These are phyloP conservation scores for Zoroaster sp. DNA, from an alignment of 53 echinoderm and acorn worm species.

Conservation along the genomic window DNA sequence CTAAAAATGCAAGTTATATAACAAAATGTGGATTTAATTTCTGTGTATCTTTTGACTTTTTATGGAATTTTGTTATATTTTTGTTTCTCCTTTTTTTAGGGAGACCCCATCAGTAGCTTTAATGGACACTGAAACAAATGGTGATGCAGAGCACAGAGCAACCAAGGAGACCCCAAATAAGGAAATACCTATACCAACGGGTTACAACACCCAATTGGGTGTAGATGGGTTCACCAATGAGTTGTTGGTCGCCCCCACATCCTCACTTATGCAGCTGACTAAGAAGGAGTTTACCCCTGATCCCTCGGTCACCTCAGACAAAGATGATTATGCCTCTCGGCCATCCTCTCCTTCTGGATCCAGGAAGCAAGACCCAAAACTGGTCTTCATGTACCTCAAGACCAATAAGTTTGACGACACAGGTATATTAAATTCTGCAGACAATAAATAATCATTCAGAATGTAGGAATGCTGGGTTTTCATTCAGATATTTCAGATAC, in stretches of 20 bases:
- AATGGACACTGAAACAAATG: neutral
- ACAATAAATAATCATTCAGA: too few species aligned
- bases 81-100: neutral
- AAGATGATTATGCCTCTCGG: neutral
- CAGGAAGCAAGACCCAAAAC: slow-evolving; percentile 52
- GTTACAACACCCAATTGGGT: neutral
- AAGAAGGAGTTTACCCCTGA: slow-evolving; percentile 82
- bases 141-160: neutral
- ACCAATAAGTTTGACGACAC: slow-evolving; percentile 88
- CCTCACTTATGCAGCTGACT: slow-evolving; percentile 72
- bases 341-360: slow-evolving; percentile 66
- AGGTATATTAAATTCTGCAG: too few species aligned
- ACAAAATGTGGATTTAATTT: too few species aligned
- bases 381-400: slow-evolving; percentile 76
- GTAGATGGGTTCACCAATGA: neutral
- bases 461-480: neutral
- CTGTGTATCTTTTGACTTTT: too few species aligned
- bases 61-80: too few species aligned
- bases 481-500: neutral
- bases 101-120: neutral
- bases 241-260: slow-evolving; percentile 59
- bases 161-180: neutral
- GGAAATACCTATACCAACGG: neutral
- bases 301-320: slow-evolving; percentile 72
- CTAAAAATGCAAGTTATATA: too few species aligned